A percentile compares a stretch with the other conserved stretches of the same genome.
Evolutionary conservation across 2,113 vertebrate genomes (phyloP).

Genomic region (Pluvialis apricaria): DNA sequence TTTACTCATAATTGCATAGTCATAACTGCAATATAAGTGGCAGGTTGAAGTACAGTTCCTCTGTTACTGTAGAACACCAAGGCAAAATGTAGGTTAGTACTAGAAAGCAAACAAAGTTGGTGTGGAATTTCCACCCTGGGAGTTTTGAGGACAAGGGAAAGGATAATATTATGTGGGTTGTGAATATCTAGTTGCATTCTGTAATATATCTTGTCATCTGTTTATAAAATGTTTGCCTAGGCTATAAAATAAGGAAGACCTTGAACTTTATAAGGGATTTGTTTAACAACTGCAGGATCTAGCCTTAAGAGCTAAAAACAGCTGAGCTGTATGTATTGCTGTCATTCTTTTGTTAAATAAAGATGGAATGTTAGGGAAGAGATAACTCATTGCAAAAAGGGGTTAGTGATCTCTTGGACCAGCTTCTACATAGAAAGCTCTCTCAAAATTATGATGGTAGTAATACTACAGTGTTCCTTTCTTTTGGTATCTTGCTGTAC

Average conservation of each 20-base stretch:
- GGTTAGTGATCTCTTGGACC: not conserved
- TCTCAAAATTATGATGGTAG: not conserved
- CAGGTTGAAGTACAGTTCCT: not conserved
- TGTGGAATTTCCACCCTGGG: not conserved
- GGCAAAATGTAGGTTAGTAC: not conserved
- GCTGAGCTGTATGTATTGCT: not conserved
- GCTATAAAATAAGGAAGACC: not conserved
- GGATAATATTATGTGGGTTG: not conserved
- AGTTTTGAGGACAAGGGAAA: not conserved
- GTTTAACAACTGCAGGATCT: not conserved
- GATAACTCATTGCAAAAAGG: not conserved
- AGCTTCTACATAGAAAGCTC: not conserved
- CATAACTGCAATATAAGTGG: not conserved
- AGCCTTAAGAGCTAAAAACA: not conserved
- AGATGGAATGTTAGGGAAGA: not conserved
- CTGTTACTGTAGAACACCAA: not conserved
- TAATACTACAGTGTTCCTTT: not conserved
- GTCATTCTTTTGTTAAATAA: not conserved
- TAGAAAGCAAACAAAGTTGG: not conserved
- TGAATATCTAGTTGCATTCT: not conserved
- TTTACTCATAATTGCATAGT: not conserved
- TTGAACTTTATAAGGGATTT: not conserved
- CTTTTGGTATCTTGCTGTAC: not conserved
- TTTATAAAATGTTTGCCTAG: not conserved
- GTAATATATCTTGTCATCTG: not conserved